Conservation (phyloP, 2,113 vertebrate species). For the Tachysurus fulvidraco region DNA sequence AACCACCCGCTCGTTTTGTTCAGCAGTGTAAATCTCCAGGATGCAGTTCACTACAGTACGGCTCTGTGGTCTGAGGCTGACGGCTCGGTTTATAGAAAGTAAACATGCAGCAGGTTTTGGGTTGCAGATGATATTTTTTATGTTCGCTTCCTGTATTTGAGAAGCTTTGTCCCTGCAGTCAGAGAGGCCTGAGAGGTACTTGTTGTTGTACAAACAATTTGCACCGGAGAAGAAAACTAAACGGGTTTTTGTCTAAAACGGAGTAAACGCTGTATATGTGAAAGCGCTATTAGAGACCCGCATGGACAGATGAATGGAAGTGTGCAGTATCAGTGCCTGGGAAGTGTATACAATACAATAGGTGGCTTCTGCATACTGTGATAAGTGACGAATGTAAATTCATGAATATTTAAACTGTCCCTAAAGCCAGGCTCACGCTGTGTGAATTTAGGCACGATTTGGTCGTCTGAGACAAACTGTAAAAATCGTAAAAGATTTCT, state of each 20-base stretch:
- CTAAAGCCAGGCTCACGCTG: not conserved
- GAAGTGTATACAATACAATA: not conserved
- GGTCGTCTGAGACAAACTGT: too few relatives aligned
- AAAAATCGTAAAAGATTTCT: too few relatives aligned
- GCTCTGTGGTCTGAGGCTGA: not conserved
- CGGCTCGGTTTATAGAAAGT: not conserved
- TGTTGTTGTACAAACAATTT: not conserved
- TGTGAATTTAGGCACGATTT: too few relatives aligned
- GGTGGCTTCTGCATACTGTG: not conserved
- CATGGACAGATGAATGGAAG: not conserved
- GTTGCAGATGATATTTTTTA: too few relatives aligned
- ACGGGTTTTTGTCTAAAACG: not conserved
- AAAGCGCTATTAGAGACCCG: not conserved
- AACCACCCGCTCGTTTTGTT: too few relatives aligned
- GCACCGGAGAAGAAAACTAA: not conserved
- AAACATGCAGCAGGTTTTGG: not conserved
- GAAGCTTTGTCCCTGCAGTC: not conserved
- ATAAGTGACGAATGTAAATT: not conserved
- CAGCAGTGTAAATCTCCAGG: too few relatives aligned
- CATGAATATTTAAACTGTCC: not conserved
- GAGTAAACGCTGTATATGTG: not conserved
- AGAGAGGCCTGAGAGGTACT: not conserved
- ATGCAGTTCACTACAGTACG: not conserved
- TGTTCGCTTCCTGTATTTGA: not conserved
- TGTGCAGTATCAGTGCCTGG: not conserved